Percentiles rank a stretch among this genome's conserved stretches.
Evolutionary conservation across 2,797 vertebrate species (phyloP).

Genomic region (Propithecus perrieri): DNA sequence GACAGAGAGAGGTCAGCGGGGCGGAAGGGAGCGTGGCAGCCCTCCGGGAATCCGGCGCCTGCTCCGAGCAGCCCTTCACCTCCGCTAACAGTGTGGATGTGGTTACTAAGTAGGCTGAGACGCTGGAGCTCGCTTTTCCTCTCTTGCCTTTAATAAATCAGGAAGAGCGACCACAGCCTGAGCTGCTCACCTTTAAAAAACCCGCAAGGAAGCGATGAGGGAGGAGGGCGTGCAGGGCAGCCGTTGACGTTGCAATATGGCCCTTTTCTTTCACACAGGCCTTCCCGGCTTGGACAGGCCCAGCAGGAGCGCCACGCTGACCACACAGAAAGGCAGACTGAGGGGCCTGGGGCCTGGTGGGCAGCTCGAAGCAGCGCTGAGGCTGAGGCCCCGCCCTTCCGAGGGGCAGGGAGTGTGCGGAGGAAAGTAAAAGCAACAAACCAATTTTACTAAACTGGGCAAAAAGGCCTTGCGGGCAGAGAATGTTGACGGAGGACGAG

Average conservation of each 20-base stretch:
- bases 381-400: no score
- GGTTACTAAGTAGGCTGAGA: constrained; percentile 70
- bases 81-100: constrained; percentile 4
- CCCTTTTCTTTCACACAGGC: not conserved
- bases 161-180: not conserved
- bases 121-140: constrained; percentile 49
- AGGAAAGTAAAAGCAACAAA: not conserved
- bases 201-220: not conserved
- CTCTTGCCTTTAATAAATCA: constrained; percentile 69
- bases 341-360: not conserved
- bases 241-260: not conserved
- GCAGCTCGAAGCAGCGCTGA: not conserved
- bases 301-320: not conserved
- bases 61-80: constrained; percentile 51
- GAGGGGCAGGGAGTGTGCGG: not conserved
- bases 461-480: not conserved
- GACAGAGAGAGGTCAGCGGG: not conserved
- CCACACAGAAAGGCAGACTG: not conserved
- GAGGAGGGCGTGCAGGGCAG: not conserved
- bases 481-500: not conserved
- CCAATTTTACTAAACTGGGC: not conserved
- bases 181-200: not conserved
- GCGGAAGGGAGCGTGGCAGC: not conserved
- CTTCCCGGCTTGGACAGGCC: not conserved
- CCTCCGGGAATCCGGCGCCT: not conserved